phyloP scores from a whole-genome alignment of 2,888 invertebrate genomes.

The Neocrepidodera transversa region DNA sequence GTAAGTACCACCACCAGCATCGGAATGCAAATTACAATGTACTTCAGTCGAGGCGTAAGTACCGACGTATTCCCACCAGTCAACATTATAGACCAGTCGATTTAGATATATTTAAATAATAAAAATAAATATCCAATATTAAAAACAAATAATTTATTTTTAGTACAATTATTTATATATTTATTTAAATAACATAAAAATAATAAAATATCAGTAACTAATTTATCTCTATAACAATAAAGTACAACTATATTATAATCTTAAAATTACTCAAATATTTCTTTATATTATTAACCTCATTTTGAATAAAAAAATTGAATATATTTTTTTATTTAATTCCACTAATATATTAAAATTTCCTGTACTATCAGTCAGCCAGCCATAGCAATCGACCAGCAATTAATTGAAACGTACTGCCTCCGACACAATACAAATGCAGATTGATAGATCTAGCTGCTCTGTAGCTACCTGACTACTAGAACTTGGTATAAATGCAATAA shows the following conservation, averaged over 20 bases:
- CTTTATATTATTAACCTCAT: too few species aligned
- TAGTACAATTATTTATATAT: too few species aligned
- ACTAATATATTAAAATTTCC: not conserved
- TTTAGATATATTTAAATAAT: not conserved
- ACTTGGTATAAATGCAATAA: not conserved
- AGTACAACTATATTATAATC: too few species aligned
- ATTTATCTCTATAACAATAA: too few species aligned
- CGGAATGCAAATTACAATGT: slow-evolving; percentile 44
- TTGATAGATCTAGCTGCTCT: slow-evolving; percentile 33
- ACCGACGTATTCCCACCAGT: slow-evolving; percentile 17
- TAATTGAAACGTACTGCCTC: slow-evolving; percentile 44
- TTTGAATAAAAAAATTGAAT: too few species aligned
- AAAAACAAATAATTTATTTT: too few species aligned
- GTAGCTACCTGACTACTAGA: slow-evolving; percentile 17
- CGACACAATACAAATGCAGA: slow-evolving; percentile 38
- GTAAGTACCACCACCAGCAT: slow-evolving; percentile 20
- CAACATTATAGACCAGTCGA: not conserved
- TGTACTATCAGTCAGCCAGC: slow-evolving; percentile 40
- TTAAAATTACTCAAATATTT: too few species aligned
- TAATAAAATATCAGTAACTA: too few species aligned
- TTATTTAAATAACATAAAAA: too few species aligned
- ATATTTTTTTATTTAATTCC: too few species aligned
- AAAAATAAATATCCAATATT: too few species aligned
- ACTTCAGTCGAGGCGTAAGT: slow-evolving; percentile 34
- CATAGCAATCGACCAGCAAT: slow-evolving; percentile 36